Evolutionary conservation across 2,797 vertebrate genomes (phyloP).

Genomic region (Acanthurus leucopareius): DNA sequence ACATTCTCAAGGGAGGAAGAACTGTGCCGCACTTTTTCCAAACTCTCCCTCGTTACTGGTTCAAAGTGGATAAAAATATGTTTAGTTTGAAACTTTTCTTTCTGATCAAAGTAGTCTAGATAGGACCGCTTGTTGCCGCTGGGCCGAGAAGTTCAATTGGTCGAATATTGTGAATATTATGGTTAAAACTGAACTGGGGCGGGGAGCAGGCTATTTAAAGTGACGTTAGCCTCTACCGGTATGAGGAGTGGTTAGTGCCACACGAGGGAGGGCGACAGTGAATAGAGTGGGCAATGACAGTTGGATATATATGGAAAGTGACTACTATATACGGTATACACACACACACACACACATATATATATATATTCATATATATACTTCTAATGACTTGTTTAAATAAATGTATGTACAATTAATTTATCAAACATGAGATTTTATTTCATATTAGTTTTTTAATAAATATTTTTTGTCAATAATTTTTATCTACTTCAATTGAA

Average conservation of each 20-base stretch:
- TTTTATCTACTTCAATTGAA: too few relatives aligned
- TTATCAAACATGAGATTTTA: too few relatives aligned
- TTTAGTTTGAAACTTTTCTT: neutral
- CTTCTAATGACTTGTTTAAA: too few relatives aligned
- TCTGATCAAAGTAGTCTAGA: neutral
- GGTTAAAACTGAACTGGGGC: slow-evolving; percentile 16
- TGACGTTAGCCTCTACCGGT: slow-evolving; percentile 54
- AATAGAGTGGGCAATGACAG: too few relatives aligned
- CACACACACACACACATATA: too few relatives aligned
- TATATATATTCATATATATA: too few relatives aligned
- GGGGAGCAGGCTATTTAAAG: slow-evolving; percentile 66
- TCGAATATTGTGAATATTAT: slow-evolving; percentile 31
- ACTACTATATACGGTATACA: too few relatives aligned
- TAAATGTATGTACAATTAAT: too few relatives aligned
- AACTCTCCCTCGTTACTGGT: neutral
- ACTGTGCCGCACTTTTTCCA: slow-evolving; percentile 41
- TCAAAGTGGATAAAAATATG: neutral
- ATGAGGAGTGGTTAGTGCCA: slow-evolving; percentile 59
- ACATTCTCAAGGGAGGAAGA: slow-evolving; percentile 45
- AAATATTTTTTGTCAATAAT: too few relatives aligned
- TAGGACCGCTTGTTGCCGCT: slow-evolving; percentile 6
- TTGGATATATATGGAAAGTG: too few relatives aligned
- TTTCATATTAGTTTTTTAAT: too few relatives aligned
- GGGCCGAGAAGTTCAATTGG: slow-evolving; percentile 17
- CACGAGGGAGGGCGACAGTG: neutral